A percentile compares a stretch with the other conserved stretches of the same genome.
phyloP scores from a whole-genome alignment of 2,888 invertebrate genomes.

The Arrhopalites spinosus region DNA sequence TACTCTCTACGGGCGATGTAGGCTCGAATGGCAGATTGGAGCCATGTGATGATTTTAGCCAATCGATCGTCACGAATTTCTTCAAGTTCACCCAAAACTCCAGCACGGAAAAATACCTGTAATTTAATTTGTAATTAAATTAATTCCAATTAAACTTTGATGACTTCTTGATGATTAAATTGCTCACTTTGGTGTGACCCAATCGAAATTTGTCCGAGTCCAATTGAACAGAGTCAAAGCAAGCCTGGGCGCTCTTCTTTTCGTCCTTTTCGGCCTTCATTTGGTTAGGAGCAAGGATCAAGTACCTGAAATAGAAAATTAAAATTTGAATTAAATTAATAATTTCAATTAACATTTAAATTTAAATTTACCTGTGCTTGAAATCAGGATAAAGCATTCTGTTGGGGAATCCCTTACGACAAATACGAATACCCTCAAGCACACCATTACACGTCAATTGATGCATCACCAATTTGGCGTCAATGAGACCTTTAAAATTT shows the following conservation, averaged over 20 bases:
- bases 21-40: slow-evolving; percentile 92
- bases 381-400: slow-evolving; percentile 99
- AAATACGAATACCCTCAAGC: slow-evolving; percentile 99
- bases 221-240: slow-evolving; percentile 82
- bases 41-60: slow-evolving; percentile 96
- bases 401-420: slow-evolving; percentile 99
- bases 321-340: no score
- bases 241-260: slow-evolving; percentile 83
- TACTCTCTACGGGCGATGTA: slow-evolving; percentile 86
- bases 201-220: slow-evolving; percentile 95
- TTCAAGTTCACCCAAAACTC: slow-evolving; percentile 99
- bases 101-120: slow-evolving; percentile 99
- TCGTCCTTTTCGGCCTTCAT: slow-evolving; percentile 81
- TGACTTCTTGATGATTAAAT: no score
- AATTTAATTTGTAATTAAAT: no score
- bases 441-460: slow-evolving; percentile 99
- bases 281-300: slow-evolving; percentile 96
- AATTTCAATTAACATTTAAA: no score
- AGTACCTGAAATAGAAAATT: slow-evolving; percentile 78
- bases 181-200: slow-evolving; percentile 99
- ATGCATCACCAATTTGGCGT: slow-evolving; percentile 98
- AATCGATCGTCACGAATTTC: slow-evolving; percentile 99
- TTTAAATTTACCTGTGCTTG: slow-evolving; percentile 99
- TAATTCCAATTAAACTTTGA: no score
- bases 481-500: slow-evolving; percentile 98